phyloP scores from a whole-genome alignment of 2,113 vertebrate genomes.

The Ia io region DNA sequence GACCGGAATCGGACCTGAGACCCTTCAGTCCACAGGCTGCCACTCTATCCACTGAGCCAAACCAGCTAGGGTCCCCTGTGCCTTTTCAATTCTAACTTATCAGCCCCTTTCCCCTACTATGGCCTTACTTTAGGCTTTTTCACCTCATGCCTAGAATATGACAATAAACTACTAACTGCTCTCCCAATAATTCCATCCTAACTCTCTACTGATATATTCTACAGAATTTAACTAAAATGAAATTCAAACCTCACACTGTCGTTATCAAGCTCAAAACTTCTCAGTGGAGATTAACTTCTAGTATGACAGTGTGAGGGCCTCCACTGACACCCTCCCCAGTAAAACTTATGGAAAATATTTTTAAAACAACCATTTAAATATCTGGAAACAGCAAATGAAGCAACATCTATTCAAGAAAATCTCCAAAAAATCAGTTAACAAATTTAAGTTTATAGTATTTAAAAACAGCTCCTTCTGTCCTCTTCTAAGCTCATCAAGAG shows the following conservation, averaged over 20 bases:
- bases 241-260: neutral
- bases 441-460: neutral
- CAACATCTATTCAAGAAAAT: neutral
- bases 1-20: no score
- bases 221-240: conserved; percentile 5
- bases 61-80: neutral
- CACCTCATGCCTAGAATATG: neutral
- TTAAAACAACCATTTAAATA: neutral
- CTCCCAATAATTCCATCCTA: neutral
- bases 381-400: neutral
- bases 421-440: neutral
- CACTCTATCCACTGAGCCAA: no score
- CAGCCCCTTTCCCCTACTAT: neutral
- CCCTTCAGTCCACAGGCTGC: no score
- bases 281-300: neutral
- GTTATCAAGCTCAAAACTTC: conserved; percentile 15
- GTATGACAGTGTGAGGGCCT: neutral
- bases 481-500: neutral
- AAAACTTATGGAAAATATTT: neutral
- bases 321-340: neutral
- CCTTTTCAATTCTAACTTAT: neutral
- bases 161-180: neutral
- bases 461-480: neutral
- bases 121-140: neutral
- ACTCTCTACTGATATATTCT: neutral